Evolutionary conservation across 2,113 vertebrate species (phyloP), one percentile per base, ranked within the genome.

Genomic region (Machaerirhynchus nigripectus): DNA sequence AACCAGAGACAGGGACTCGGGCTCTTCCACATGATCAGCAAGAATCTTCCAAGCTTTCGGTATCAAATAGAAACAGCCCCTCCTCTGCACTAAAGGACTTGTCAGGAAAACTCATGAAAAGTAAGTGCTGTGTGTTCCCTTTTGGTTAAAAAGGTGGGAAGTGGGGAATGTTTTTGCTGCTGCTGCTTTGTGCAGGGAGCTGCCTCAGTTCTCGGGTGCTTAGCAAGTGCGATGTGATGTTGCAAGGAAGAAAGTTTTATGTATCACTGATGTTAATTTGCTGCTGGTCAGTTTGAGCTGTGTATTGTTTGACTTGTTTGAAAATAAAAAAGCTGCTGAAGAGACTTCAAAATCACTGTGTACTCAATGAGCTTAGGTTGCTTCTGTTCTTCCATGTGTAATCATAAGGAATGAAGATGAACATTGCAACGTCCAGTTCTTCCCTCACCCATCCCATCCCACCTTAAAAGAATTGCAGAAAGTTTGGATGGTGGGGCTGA

Each of bases 101-200:
- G 89, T 99, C 99, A 18, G 98, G 98, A 96, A 99, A 98, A 92
- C 98, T 99, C 87, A 99, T 99, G 99, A 99, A 99, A 98, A 99
- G 99, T 99, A 98, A 99, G 99, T 98, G 86, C 18, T 30, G 7
- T 4, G n/a, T 42, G n/a, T 77, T 60, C 14, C 42, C 11, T 86
- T 84, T 86, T 40, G 59, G 69, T 88, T 21, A 10, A 7, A 37
- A 21, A 63, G 26, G 33, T 59, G 92, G 85, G 79, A 21, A 39
- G 6, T 19, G 65, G 76, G 91, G 55, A 49, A 5, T 1, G 0
- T 1, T 4, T 22, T 5, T 10, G 39, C 40, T 69, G 79, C 69
- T 30, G 30, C 59, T 17, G 30, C 35, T 18, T 20, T 39, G 68
- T 49, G 4, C 5, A 1, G 6, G 19, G 77, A 63, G 76, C 64